Evolutionary conservation across 2,113 vertebrate genomes (phyloP), one percentile per base, ranked within the genome.

Genomic region (Petrocephalus microphthalmus): DNA sequence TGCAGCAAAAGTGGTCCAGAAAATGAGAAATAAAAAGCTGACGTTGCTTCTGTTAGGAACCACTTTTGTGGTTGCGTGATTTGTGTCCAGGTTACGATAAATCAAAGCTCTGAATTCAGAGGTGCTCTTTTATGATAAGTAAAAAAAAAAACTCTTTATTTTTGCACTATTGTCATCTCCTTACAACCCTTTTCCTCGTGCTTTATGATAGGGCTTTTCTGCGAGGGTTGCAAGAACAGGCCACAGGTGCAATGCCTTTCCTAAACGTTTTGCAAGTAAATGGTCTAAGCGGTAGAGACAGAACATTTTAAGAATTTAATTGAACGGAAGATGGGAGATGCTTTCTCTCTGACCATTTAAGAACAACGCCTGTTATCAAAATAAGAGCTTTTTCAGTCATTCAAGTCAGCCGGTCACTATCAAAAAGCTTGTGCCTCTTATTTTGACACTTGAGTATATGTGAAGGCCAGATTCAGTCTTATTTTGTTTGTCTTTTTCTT

Each of bases 211-310:
- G 33, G 82, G 64, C 45, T 85, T 60, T 60, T 81, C 84, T 57
- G 20, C 83, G 89, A 88, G 88, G 89, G 85, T 90, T 71, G n/a
- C 45, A 86, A 37, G 57, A n/a, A 85, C 88, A 90, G 87, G 89
- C 89, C 89, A 90, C 88, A 88, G 90, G 91, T 92, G 91, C 91
- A 91, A 91, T 91, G 91, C 64, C 60, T 90, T 57, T 56, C 67
- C 88, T 85, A 45, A 60, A 78, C 89, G 37, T 52, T 57, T 86
- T 33, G 53, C 54, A 60, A 20, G 81, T 5, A 78, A 37, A 81
- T 42, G 33, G 42, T 52, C 82, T 15, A 5, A 54, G 19, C 51
- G 2, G 8, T 20, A 17, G 29, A 20, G 52, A 15, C 5, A 1
- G 25, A 53, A 52, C 7, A 0, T 54, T 85, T 85, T 57, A 54